Evolutionary conservation across 2,797 vertebrate genomes (phyloP), one percentile per base, ranked within the genome.

Genomic region (Mergus octosetaceus): DNA sequence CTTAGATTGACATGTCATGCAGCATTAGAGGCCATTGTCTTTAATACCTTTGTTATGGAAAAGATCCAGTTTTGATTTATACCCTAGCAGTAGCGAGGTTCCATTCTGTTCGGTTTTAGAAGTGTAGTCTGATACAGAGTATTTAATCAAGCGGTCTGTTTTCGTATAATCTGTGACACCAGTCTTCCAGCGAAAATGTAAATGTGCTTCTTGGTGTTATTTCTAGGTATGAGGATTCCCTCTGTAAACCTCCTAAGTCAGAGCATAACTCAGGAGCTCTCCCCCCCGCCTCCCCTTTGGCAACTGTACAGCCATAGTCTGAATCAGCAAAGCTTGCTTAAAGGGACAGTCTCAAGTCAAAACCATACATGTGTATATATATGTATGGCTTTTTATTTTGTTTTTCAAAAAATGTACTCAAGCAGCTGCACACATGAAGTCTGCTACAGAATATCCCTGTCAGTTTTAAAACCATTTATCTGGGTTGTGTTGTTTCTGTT

Each of bases 281-380:
- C 28, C 39, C 61, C 28, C 39, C 27, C 28, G 27, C 61, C 38
- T 64, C 38, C 39, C 38, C 61, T 28, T 64, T 64, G 77, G 56
- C 71, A 92, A 10, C 58, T 61, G 9, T 72, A 16, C 78, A 70
- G 51, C 53, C 43, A 38, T 49, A n/a, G 71, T 71, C 89, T 93
- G 91, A 96, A 65, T 93, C 87, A 90, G 91, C 85, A 90, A 64
- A 49, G 32, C 56, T 61, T 74, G 6, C 28, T 93, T 95, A 90
- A 89, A 92, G 70, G 20, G 41, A 20, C 28, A 16, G 47, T 66
- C 25, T 77, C 41, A 38, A 60, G n/a, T 73, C 15, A 56, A 77
- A 94, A 56, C 4, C 5, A 13, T 36, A 17, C 16, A 43, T 43
- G 43, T 45, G 43, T 45, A 45, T 45, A 9, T 65, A 32, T 53